These are phyloP conservation scores for Drosophila subsilvestris DNA, from an alignment of 2,888 invertebrate genomes.

Conservation along the genomic window DNA sequence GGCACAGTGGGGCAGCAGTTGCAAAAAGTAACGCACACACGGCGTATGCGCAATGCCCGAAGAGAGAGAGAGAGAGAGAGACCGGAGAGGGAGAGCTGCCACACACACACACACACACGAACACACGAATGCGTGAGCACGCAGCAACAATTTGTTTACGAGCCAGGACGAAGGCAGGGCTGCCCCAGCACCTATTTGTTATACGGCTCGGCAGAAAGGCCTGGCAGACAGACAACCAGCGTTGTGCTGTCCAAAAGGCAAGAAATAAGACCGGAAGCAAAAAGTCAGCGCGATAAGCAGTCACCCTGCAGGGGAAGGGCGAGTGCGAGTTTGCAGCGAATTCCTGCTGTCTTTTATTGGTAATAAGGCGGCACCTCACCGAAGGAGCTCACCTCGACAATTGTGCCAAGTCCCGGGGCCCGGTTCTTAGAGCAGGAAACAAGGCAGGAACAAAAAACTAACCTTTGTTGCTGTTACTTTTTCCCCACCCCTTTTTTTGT, in stretches of 20 bases:
- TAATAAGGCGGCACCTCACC: constrained; percentile 46
- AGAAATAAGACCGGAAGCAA: constrained; percentile 66
- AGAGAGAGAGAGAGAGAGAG: background rate
- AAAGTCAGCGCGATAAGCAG: constrained; percentile 76
- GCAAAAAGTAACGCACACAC: constrained; percentile 51
- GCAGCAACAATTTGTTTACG: constrained; percentile 77
- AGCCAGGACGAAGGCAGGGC: constrained; percentile 46
- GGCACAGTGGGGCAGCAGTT: constrained; percentile 62
- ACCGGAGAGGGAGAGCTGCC: background rate
- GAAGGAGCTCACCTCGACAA: constrained; percentile 47
- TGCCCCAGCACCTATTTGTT: constrained; percentile 40
- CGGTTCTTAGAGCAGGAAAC: constrained; percentile 25
- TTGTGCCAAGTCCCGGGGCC: constrained; percentile 20
- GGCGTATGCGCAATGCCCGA: constrained; percentile 72
- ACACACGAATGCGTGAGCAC: constrained; percentile 53
- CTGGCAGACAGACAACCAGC: constrained; percentile 8
- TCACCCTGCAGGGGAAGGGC: background rate
- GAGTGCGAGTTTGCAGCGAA: constrained; percentile 34
- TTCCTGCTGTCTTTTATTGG: constrained; percentile 58
- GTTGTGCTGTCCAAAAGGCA: constrained; percentile 59
- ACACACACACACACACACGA: constrained; percentile 9
- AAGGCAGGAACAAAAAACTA: background rate
- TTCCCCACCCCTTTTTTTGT: constrained; percentile 1
- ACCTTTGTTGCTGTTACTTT: background rate
- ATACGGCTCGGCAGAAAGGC: constrained; percentile 12